Base-by-base conservation (phyloP, 2,797 vertebrate species). In the Decapterus maruadsi region DNA sequence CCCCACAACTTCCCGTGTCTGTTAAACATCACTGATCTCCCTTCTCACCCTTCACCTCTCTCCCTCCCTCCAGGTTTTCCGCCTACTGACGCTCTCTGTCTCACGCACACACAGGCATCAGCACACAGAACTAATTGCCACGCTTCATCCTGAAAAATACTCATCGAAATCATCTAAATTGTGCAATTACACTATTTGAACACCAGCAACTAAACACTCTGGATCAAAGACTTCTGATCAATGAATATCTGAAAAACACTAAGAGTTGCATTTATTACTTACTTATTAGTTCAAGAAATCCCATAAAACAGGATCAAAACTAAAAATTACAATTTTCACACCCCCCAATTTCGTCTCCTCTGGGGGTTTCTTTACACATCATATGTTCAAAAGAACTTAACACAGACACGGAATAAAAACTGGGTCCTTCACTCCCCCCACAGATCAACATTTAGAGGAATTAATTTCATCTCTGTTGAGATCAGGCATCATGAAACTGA, bases 11-110 rank as follows among this genome's bases (percentile, higher is more conserved):
- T 74, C 22, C 34, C 51, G 6, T 12, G 13, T 68, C 40, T 48
- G 34, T 68, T 53, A n/a, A 82, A 75, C 62, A 29, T 81, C 80
- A 87, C 86, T 73, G 65, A 88, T 91, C 90, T 89, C 90, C 89
- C 70, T 91, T 89, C 89, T 90, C 82, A 38, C 91, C 92, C 90
- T 93, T 92, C 90, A 93, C 92, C 85, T 92, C 93, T 89, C 69
- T 86, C 66, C 85, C 80, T 91, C 88, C 88, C 51, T 84, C 66
- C 51, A 59, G 48, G 45, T 72, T 73, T 66, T 65, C 42, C 36
- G 56, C 51, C 63, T 6, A 36, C n/a, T 68, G 29, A n/a, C 8
- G 29, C 50, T 62, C 50, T 62, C 38, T 40, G 8, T 9, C 48
- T 53, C 45, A 57, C 34, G 29, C 59, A 60, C 62, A 68, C 43